Percentiles rank a stretch among this genome's conserved stretches.
Evolutionary conservation across 2,888 invertebrate genomes (phyloP).

Genomic region (Plagiodera versicolora): DNA sequence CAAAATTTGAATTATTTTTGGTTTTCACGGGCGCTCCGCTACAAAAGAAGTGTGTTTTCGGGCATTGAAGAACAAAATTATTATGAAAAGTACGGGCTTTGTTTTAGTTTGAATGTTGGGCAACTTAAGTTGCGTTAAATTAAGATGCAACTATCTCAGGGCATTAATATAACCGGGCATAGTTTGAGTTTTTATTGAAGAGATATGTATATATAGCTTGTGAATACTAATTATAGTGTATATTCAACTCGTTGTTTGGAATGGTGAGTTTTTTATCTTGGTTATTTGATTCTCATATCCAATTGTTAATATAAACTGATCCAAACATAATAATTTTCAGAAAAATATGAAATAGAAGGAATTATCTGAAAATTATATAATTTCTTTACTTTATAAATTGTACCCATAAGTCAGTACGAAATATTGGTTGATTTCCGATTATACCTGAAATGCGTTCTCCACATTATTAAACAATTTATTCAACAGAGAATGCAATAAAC

Average conservation of each 20-base stretch:
- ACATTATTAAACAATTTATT: too few relatives aligned
- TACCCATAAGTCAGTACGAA: too few relatives aligned
- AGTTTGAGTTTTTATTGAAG: slow-evolving; percentile 29
- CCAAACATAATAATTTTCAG: too few relatives aligned
- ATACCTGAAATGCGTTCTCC: too few relatives aligned
- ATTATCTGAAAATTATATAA: too few relatives aligned
- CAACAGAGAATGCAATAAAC: too few relatives aligned
- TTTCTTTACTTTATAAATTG: too few relatives aligned
- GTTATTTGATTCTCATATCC: too few relatives aligned
- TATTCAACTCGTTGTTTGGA: neutral
- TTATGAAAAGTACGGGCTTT: slow-evolving; percentile 22
- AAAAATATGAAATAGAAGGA: too few relatives aligned
- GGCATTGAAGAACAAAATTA: slow-evolving; percentile 28
- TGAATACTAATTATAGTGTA: neutral
- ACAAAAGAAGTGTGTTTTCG: slow-evolving; percentile 35
- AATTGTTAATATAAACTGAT: too few relatives aligned
- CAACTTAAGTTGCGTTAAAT: slow-evolving; percentile 20
- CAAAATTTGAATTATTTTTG: slow-evolving; percentile 24
- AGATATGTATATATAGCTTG: slow-evolving; percentile 18
- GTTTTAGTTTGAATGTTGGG: slow-evolving; percentile 23
- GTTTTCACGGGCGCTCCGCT: slow-evolving; percentile 13
- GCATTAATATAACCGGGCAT: slow-evolving; percentile 53
- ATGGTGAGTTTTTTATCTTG: neutral
- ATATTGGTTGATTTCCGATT: too few relatives aligned
- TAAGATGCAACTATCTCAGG: slow-evolving; percentile 52